phyloP scores from a whole-genome alignment of 1,140 invertebrate species.

The Goniozus legneri region DNA sequence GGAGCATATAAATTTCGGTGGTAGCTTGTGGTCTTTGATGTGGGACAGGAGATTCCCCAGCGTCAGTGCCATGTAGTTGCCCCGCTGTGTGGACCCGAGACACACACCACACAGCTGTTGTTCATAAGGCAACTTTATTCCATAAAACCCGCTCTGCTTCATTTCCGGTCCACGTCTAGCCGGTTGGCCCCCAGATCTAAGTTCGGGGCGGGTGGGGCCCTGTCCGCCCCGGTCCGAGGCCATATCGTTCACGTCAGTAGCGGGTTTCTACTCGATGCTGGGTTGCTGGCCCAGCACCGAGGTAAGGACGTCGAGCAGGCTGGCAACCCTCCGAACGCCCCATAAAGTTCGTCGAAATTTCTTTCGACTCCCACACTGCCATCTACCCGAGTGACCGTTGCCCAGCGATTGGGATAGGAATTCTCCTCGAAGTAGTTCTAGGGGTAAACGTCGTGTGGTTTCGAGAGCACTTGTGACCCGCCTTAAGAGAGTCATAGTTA shows the following conservation, averaged over 20 bases:
- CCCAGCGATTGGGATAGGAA: no score
- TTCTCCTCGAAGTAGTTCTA: no score
- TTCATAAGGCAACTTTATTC: background rate
- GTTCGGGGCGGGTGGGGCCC: no score
- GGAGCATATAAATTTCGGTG: background rate
- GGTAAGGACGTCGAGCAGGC: background rate
- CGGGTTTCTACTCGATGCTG: background rate
- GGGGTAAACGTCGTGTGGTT: background rate
- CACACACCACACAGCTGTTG: background rate
- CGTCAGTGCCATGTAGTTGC: background rate
- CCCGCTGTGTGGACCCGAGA: background rate
- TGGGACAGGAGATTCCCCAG: background rate
- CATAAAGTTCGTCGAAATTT: background rate
- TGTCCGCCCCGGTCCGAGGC: background rate
- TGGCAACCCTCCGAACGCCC: background rate
- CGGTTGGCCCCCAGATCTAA: background rate
- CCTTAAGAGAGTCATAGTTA: slow-evolving; percentile 3
- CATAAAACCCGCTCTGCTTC: background rate
- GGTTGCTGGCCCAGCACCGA: background rate
- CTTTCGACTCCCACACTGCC: background rate
- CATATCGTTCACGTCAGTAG: background rate
- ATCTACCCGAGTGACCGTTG: background rate
- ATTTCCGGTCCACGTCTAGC: background rate
- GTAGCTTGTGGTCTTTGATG: background rate
- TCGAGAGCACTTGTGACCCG: background rate